Evolutionary conservation across 2,797 vertebrate genomes (phyloP), one percentile per base, ranked within the genome.

Genomic region (Lagocephalus sceleratus): DNA sequence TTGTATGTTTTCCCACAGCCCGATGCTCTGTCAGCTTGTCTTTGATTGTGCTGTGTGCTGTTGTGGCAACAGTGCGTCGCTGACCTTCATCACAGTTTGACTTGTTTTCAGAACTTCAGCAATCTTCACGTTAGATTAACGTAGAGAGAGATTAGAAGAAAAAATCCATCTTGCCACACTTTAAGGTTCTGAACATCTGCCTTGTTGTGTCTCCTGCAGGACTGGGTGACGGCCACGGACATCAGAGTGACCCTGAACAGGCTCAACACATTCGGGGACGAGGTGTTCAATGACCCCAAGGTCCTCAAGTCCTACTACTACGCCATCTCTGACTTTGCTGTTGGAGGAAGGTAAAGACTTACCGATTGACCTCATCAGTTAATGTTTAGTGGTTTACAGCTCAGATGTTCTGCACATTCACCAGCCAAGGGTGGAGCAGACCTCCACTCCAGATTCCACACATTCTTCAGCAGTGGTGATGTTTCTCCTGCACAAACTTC

Each of bases 231-330:
- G 0, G 96, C 97, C 74, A 99, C 96, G 3, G 97, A 98, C 79
- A 98, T 99, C 87, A 82, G 90, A 76, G 96, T 99, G 73, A 95
- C 94, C 47, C 92, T 99, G 73, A 98, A 98, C 82, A 90, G 97
- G 10, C 92, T 99, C 69, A 99, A 99, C 88, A 99, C 97, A 0
- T 99, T 98, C 15, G 97, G 96, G 87, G 97, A 99, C 47, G 97
- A 99, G 82, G 96, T 99, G 32, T 98, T 98, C 84, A 98, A 96
- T 0, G 97, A 99, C 74, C 97, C 96, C 38, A 99, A 99, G 82
- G 96, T 99, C 79, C 94, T 99, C 44, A 98, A 97, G 83, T 99
- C 96, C 15, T 99, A 99, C 63, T 99, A 98, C 79, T 99, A 99
- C 20, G 97, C 97, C 8, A 96, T 99, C 88, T 98, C 97, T 0